Conservation (phyloP, 1,140 invertebrate genomes). For the Habropoda laboriosa region DNA sequence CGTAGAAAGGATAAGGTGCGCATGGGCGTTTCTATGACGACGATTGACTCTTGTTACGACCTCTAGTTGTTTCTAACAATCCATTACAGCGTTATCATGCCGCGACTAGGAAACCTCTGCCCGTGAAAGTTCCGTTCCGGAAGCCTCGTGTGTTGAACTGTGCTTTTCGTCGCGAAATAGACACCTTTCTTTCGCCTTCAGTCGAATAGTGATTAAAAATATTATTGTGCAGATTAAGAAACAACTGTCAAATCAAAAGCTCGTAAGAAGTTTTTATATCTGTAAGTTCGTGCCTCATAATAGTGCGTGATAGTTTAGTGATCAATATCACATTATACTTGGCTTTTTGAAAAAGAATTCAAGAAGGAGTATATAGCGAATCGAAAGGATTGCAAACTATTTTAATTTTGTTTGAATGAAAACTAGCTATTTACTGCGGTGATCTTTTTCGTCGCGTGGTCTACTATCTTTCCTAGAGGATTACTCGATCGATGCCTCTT, state of each 20-base stretch:
- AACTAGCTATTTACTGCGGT: neutral
- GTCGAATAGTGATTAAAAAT: neutral
- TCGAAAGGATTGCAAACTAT: neutral
- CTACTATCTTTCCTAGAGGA: neutral
- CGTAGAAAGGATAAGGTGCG: constrained; percentile 32
- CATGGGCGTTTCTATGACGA: constrained; percentile 57
- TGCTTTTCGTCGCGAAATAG: neutral
- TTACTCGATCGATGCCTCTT: constrained; percentile 9
- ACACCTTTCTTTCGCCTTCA: neutral
- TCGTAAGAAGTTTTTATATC: too few species aligned
- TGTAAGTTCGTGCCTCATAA: too few species aligned
- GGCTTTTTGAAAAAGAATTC: too few species aligned
- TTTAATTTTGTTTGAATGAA: neutral
- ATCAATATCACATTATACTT: too few species aligned
- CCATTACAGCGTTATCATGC: constrained; percentile 56
- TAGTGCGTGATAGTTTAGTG: too few species aligned
- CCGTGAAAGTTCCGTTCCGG: constrained; percentile 13
- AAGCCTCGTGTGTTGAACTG: constrained; percentile 18
- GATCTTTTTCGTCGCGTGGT: neutral
- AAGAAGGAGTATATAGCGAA: too few species aligned
- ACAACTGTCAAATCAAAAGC: too few species aligned
- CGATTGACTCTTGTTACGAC: constrained; percentile 59
- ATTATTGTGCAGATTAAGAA: too few species aligned
- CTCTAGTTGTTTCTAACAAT: constrained; percentile 59
- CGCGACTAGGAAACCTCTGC: constrained; percentile 24